These are phyloP conservation scores for Morpho helenor DNA, from an alignment of 2,888 invertebrate genomes.

Conservation along the genomic window DNA sequence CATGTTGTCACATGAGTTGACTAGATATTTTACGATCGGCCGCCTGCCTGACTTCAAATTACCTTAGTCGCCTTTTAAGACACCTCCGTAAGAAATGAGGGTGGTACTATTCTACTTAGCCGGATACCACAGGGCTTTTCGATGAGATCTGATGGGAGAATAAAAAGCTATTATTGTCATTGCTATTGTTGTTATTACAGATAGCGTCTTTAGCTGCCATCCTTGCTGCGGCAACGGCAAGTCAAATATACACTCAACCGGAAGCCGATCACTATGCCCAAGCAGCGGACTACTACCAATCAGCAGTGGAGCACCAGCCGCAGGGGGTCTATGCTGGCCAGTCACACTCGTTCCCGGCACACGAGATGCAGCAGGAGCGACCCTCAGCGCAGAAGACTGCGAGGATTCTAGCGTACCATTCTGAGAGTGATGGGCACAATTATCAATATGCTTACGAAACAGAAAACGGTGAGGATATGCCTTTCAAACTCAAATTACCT, in stretches of 20 bases:
- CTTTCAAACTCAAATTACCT: too few relatives aligned
- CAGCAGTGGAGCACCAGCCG: constrained; percentile 46
- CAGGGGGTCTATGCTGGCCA: constrained; percentile 42
- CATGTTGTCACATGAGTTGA: too few relatives aligned
- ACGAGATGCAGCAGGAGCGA: constrained; percentile 23
- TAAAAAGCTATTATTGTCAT: not conserved
- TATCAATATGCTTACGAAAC: constrained; percentile 79
- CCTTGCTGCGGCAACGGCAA: constrained; percentile 50
- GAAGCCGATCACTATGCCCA: constrained; percentile 36
- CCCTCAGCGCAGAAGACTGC: constrained; percentile 44
- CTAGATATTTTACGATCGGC: too few relatives aligned
- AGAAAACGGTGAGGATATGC: constrained; percentile 72
- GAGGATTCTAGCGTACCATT: constrained; percentile 47
- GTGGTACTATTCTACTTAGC: too few relatives aligned
- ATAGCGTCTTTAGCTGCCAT: constrained; percentile 45
- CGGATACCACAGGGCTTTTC: too few relatives aligned
- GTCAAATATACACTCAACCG: constrained; percentile 39
- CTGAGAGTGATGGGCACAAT: constrained; percentile 50
- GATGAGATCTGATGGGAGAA: too few relatives aligned
- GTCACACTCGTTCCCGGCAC: constrained; percentile 34
- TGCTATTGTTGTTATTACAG: constrained; percentile 37
- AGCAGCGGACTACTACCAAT: constrained; percentile 50
- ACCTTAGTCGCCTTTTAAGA: too few relatives aligned
- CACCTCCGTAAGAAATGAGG: too few relatives aligned
- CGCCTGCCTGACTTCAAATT: too few relatives aligned